Evolutionary conservation across 2,797 vertebrate species (phyloP), one percentile per base, ranked within the genome.

Genomic region (Cyclopterus lumpus): DNA sequence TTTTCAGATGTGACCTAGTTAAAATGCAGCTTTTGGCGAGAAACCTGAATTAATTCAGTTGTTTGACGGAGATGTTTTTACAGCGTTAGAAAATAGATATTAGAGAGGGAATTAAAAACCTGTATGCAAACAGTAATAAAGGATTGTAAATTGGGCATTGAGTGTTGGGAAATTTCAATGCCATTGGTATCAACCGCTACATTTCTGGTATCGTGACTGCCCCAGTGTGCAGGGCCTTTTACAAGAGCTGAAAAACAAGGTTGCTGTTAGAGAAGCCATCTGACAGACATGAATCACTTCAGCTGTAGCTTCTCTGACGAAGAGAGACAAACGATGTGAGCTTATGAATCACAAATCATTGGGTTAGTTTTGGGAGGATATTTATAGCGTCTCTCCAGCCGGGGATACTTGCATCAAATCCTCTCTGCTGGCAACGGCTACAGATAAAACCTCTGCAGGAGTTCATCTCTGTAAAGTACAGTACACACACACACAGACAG

Each of bases 331-430:
- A 68, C 18, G n/a, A 44, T 4, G 55, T 30, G 12, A 57, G 18
- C 28, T 53, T 40, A 46, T 75, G 64, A 55, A 71, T 57, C 53
- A 16, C 61, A 73, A 32, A 36, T 55, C 48, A 64, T 73, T 49
- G 32, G 46, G 20, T 60, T 34, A 67, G 54, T 70, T 79, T 64
- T 48, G 24, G 28, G 49, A 20, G 40, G 53, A 68, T 71, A 79
- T 73, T 77, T 81, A 72, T 59, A 66, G 63, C 42, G 32, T 57
- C 38, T 79, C 51, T 34, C 81, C 16, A 55, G 48, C 48, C n/a
- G 6, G 67, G 59, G 64, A 64, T 54, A 54, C 36, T 71, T 66
- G 53, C 53, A 71, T 68, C 73, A 75, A 71, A 69, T 71, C 48
- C 30, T 70, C 38, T n/a, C 6, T 24, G 46, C 46, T 75, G 54